Evolutionary conservation across 2,888 invertebrate genomes (phyloP).

Genomic region (Ceraclea dissimilis): DNA sequence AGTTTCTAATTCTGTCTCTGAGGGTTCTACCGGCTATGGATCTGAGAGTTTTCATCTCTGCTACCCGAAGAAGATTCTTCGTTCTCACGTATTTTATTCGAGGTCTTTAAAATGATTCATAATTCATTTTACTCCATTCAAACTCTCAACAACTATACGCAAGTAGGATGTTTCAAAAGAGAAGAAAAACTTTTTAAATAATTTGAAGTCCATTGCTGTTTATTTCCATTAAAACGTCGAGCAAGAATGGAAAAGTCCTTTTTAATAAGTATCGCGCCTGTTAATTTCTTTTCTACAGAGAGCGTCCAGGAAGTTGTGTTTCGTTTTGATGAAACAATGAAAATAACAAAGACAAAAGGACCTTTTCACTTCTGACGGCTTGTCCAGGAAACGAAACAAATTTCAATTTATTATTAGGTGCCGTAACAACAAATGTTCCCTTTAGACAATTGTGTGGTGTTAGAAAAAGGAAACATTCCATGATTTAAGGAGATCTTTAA

Average conservation of each 20-base stretch:
- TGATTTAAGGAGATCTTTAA: background rate
- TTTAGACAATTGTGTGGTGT: background rate
- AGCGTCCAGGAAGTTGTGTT: slow-evolving; percentile 4
- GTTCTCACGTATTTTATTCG: too few species aligned
- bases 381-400: background rate
- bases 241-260: background rate
- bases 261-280: background rate
- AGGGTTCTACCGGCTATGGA: too few species aligned
- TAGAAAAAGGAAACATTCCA: background rate
- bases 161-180: too few species aligned
- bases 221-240: background rate
- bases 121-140: too few species aligned
- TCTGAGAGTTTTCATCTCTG: too few species aligned
- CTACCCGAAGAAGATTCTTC: too few species aligned
- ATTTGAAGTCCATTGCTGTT: background rate
- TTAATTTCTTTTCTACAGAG: slow-evolving; percentile 1
- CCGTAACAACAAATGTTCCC: background rate
- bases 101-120: too few species aligned
- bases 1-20: too few species aligned
- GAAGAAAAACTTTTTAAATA: too few species aligned
- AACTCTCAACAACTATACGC: too few species aligned
- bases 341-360: slow-evolving; percentile 2
- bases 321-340: slow-evolving; percentile 3
- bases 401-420: slow-evolving; percentile 1
- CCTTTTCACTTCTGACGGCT: slow-evolving; percentile 1